Base-by-base conservation (phyloP, 2,797 vertebrate genomes). In the Cephalopachus bancanus region DNA sequence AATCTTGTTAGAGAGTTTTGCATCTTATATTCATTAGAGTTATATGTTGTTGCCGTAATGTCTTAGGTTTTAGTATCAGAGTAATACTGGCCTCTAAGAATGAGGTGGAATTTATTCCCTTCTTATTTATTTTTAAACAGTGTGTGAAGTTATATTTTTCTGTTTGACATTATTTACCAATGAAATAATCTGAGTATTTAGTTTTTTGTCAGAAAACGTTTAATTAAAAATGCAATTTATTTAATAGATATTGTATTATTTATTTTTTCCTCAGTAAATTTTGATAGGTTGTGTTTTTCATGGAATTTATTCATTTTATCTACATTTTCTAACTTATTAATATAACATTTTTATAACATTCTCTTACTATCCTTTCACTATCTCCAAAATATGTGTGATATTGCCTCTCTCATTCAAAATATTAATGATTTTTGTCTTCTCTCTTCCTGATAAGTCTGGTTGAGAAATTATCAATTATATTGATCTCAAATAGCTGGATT, bases 121-220 rank as follows among this genome's bases (percentile, higher is more conserved):
- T 10, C 64, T 78, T 88, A 59, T 53, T 10, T 84, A 51, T 57
- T 88, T 94, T 62, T 33, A 8, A 65, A 96, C 30, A 53, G 15
- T 83, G 62, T 95, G 15, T 5, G 2, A 57, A 74, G 84, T 79
- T 80, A 57, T 90, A 69, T 62, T 72, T 74, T 89, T 51, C 60
- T 90, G 2, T 83, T 79, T 94, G 7, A 87, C 86, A 90, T 4
- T 67, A 87, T 90, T 96, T 87, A 83, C 24, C 24, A 88, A 57
- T 57, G 75, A 94, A 93, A 57, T 22, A 81, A 89, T 44, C 9
- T 75, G 10, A 11, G 14, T 37, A 9, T 24, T 12, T 1, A 51
- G 22, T 87, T 95, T 79, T 87, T 72, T 80, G 16, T 51, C 24
- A 78, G 26, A 7, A 37, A 12, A 90, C 72, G 72, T 83, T 95